These are phyloP conservation scores for Phortica variegata DNA, from an alignment of 1,140 invertebrate species.

Conservation along the genomic window DNA sequence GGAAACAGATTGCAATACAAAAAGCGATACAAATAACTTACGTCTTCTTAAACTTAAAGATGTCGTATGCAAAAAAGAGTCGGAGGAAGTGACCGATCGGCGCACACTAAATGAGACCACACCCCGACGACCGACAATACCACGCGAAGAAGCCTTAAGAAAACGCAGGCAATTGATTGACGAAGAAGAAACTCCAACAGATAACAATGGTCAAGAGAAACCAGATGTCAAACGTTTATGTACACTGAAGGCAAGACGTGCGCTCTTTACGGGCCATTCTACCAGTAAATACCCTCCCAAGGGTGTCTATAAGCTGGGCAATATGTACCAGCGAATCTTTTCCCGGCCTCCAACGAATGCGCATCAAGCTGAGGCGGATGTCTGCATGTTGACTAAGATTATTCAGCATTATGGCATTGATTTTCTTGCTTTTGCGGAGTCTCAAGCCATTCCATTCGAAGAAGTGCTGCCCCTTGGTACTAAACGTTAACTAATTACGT, in stretches of 20 bases:
- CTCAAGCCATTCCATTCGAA: constrained; percentile 57
- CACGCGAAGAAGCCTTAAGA: not conserved
- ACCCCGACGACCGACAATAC: constrained; percentile 41
- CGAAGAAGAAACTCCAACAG: not conserved
- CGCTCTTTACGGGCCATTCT: constrained; percentile 24
- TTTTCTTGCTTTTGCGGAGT: constrained; percentile 63
- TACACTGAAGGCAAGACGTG: constrained; percentile 18
- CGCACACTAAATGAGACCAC: constrained; percentile 56
- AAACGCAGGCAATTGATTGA: constrained; percentile 22
- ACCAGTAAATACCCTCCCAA: constrained; percentile 37
- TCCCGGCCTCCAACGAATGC: constrained; percentile 49
- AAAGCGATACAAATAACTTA: not conserved
- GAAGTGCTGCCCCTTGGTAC: constrained; percentile 29
- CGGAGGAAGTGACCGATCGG: constrained; percentile 19
- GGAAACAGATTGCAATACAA: not conserved
- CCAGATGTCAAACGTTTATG: constrained; percentile 6
- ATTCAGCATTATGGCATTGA: constrained; percentile 58
- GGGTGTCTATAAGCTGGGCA: constrained; percentile 58
- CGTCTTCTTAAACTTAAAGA: too few species aligned
- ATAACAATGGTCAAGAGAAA: constrained; percentile 3
- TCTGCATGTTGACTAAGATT: constrained; percentile 61
- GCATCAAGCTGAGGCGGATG: constrained; percentile 67
- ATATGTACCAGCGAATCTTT: constrained; percentile 61
- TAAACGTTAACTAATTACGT: too few species aligned
- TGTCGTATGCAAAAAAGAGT: too few species aligned